Percentiles rank a stretch among this genome's conserved stretches.
Evolutionary conservation across 2,797 vertebrate species (phyloP).

Genomic region (Cossypha polioptera): DNA sequence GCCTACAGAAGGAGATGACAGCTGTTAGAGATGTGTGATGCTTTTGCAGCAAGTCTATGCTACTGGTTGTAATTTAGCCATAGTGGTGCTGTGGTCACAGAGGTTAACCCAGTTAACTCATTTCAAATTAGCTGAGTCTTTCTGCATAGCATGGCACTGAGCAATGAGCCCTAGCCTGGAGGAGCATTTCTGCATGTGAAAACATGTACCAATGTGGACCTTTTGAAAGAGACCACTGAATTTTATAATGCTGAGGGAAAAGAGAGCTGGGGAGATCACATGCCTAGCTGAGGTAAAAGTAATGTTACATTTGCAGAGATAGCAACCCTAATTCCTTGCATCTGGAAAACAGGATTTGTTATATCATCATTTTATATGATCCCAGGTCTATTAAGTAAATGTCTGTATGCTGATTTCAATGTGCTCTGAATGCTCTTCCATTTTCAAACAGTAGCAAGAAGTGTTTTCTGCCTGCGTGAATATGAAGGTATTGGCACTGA

Average conservation of each 20-base stretch:
- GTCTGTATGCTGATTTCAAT: background rate
- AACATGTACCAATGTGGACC: background rate
- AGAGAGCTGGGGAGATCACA: background rate
- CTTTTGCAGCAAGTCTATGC: background rate
- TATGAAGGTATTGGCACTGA: background rate
- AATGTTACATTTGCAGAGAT: background rate
- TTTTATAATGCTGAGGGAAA: background rate
- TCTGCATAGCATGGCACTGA: background rate
- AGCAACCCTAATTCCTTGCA: background rate
- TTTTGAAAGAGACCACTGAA: background rate
- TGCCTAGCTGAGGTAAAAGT: background rate
- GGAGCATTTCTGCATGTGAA: background rate
- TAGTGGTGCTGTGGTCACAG: slow-evolving; percentile 37
- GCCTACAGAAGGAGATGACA: slow-evolving; percentile 36
- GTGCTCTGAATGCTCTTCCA: background rate
- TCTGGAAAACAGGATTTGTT: background rate
- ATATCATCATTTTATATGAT: background rate
- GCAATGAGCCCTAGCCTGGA: background rate
- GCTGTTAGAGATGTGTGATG: slow-evolving; percentile 7
- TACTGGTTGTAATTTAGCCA: slow-evolving; percentile 44
- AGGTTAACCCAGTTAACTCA: slow-evolving; percentile 57
- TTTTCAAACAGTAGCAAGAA: background rate
- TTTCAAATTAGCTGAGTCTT: slow-evolving; percentile 39
- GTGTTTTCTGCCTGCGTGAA: background rate
- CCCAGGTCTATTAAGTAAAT: background rate